These are phyloP conservation scores for Rhodeus uyekii DNA, from an alignment of 2,797 vertebrate species.

Conservation along the genomic window DNA sequence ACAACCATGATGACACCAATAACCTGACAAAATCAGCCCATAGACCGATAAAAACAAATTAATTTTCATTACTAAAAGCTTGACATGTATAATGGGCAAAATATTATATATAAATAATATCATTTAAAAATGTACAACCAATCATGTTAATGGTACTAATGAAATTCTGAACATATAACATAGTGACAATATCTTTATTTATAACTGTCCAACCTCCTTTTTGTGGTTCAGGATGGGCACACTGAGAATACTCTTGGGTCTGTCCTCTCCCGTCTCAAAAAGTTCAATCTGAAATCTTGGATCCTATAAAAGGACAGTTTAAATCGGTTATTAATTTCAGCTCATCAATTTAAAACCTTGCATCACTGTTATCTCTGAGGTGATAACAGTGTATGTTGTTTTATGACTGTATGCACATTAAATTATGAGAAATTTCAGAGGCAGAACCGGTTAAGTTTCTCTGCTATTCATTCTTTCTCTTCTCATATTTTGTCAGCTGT, in stretches of 20 bases:
- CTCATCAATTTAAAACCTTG: not conserved
- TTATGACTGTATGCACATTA: not conserved
- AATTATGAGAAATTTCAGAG: not conserved
- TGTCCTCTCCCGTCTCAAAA: slow-evolving; percentile 32
- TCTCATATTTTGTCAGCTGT: not conserved
- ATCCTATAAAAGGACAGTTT: slow-evolving; percentile 20
- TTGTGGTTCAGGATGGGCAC: slow-evolving; percentile 79
- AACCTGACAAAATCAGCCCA: slow-evolving; percentile 13
- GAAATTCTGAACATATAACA: not conserved
- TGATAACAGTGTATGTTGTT: not conserved
- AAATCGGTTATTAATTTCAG: not conserved
- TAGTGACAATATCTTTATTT: not conserved
- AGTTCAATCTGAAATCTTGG: slow-evolving; percentile 50
- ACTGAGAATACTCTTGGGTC: slow-evolving; percentile 59
- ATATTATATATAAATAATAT: not conserved
- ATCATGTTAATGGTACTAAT: not conserved
- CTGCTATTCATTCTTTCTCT: not conserved
- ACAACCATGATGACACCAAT: slow-evolving; percentile 20
- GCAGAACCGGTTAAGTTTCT: not conserved
- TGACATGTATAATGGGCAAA: too few relatives aligned
- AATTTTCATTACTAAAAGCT: not conserved
- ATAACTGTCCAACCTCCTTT: slow-evolving; percentile 78
- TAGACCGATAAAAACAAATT: not conserved
- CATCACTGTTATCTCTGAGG: not conserved
- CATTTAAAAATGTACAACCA: not conserved